A percentile compares a stretch with the other conserved stretches of the same genome.
Evolutionary conservation across 2,888 invertebrate species (phyloP).

Genomic region (Melinopterus prodromus): DNA sequence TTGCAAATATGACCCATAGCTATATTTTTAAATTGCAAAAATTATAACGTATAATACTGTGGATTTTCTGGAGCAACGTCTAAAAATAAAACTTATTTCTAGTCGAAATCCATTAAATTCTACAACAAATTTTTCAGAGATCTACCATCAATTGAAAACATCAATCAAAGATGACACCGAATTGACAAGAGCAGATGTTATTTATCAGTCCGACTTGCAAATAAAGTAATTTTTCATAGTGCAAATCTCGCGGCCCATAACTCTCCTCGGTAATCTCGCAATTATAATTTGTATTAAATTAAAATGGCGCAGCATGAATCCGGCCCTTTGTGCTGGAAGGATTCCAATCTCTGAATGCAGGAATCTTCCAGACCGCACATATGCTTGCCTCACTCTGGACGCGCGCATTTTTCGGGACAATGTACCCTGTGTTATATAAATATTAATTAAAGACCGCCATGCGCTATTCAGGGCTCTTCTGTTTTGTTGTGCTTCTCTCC

Average conservation of each 20-base stretch:
- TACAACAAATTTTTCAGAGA: too few species aligned
- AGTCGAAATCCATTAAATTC: too few species aligned
- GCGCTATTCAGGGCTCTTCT: slow-evolving; percentile 27
- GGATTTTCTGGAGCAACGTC: too few species aligned
- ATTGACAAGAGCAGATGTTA: too few species aligned
- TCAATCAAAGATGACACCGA: too few species aligned
- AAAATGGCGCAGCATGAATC: not conserved
- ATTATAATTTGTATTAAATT: not conserved
- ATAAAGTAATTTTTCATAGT: not conserved
- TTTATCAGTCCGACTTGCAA: too few species aligned
- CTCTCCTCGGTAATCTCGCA: not conserved
- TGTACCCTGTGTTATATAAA: slow-evolving; percentile 34
- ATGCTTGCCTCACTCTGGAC: not conserved
- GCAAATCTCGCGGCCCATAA: not conserved
- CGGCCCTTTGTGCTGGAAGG: not conserved
- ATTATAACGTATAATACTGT: too few species aligned
- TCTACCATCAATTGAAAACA: too few species aligned
- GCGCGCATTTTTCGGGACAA: slow-evolving; percentile 19
- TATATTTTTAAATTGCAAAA: too few species aligned
- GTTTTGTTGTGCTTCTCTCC: not conserved
- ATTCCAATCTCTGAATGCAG: not conserved
- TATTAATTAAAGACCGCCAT: slow-evolving; percentile 32
- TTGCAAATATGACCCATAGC: too few species aligned
- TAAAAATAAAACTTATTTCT: too few species aligned
- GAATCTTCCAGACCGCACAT: not conserved